phyloP scores from a whole-genome alignment of 1,140 invertebrate species.

The Solenopsis invicta region DNA sequence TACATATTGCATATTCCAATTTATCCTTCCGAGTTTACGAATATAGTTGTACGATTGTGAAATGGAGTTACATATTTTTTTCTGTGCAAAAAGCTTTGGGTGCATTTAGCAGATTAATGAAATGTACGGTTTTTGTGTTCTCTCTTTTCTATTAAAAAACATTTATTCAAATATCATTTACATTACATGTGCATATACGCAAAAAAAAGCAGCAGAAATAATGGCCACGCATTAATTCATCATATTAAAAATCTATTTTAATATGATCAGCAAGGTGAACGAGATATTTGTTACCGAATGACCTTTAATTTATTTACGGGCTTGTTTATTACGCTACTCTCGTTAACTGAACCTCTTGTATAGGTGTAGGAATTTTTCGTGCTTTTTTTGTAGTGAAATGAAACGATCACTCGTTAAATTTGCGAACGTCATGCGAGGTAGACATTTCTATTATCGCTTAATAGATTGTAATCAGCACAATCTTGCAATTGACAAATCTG shows the following conservation, averaged over 20 bases:
- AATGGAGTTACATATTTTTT: background rate
- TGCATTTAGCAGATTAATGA: slow-evolving; percentile 25
- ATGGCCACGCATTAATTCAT: background rate
- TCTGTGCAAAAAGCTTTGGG: slow-evolving; percentile 1
- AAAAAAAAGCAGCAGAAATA: background rate
- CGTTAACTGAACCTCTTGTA: background rate
- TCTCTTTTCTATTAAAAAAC: background rate
- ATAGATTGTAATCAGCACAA: background rate
- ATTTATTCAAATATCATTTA: background rate
- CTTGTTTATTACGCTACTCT: background rate
- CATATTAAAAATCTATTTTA: slow-evolving; percentile 19
- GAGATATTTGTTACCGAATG: background rate
- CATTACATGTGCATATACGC: background rate
- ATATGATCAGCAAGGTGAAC: background rate
- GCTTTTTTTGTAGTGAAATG: background rate
- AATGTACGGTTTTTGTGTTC: background rate
- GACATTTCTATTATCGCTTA: background rate
- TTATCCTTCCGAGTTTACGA: background rate
- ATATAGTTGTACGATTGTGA: slow-evolving; percentile 16
- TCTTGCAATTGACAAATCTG: background rate
- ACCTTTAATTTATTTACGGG: slow-evolving; percentile 2
- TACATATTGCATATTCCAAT: slow-evolving; percentile 29
- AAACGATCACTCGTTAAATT: background rate
- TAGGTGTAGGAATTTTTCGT: slow-evolving; percentile 6
- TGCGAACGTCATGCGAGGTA: background rate